These are phyloP conservation scores for Istiophorus platypterus DNA, from an alignment of 2,113 vertebrate genomes.

Conservation along the genomic window DNA sequence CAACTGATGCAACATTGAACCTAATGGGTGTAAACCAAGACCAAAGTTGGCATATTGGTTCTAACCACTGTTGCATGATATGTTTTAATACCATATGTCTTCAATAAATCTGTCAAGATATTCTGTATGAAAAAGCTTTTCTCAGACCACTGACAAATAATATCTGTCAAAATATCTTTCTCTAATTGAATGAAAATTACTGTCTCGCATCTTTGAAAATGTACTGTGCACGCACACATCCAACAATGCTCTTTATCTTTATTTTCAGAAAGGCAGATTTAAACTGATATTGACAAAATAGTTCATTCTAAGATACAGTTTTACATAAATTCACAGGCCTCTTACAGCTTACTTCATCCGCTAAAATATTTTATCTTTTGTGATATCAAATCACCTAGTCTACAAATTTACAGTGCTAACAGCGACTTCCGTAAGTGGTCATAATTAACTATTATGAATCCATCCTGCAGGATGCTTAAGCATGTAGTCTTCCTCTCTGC, in stretches of 20 bases:
- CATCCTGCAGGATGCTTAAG: not conserved
- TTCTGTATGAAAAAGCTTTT: not conserved
- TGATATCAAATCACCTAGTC: slow-evolving; percentile 3
- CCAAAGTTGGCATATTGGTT: not conserved
- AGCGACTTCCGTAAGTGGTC: not conserved
- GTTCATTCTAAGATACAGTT: not conserved
- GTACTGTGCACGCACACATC: not conserved
- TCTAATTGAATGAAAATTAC: not conserved
- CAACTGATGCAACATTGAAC: slow-evolving; percentile 71
- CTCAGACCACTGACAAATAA: not conserved
- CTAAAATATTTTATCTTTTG: not conserved
- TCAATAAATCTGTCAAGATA: not conserved
- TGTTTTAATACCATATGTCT: not conserved
- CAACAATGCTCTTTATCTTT: not conserved
- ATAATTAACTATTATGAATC: slow-evolving; percentile 5
- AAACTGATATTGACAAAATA: not conserved
- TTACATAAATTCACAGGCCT: not conserved
- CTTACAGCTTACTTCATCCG: not conserved
- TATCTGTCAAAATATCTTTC: not conserved
- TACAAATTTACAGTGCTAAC: slow-evolving; percentile 13
- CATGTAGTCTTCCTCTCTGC: slow-evolving; percentile 19
- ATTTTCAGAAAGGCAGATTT: not conserved
- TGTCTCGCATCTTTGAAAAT: not conserved
- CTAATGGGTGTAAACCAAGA: slow-evolving; percentile 56
- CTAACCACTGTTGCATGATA: not conserved